Base-by-base conservation (phyloP, 2,888 invertebrate species). In the Andrena hattorfiana region DNA sequence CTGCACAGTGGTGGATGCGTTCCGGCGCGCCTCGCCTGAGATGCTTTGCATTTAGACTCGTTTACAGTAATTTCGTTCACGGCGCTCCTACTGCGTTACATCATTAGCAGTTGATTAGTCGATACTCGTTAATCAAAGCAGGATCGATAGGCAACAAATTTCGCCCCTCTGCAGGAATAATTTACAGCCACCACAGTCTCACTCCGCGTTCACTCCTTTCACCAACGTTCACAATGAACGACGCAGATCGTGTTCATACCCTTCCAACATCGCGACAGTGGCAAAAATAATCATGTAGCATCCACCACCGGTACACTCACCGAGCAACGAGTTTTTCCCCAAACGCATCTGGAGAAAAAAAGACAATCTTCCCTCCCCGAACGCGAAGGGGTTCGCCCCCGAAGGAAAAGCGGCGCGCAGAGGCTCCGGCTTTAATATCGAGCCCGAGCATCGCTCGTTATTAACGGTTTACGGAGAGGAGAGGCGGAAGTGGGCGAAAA, bases 341-440 rank as follows among this genome's bases (percentile, higher is more conserved):
- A 1, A 23, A 23, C 23, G 26, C 56, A 26, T 56, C 23, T 23
- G 23, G 20, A 56, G 13, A 56, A 54, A 54, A 20, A 56, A 26
- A 26, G 23, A 56, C 56, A 23, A 10, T 56, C 20, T 23, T 13
- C 23, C 56, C 56, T 23, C 56, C 4, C 10, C 56, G 56, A 23
- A 26, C 20, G 56, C 20, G 56, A 26, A 56, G 10, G 26, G 54
- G 4, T 8, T 56, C 23, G n/a, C 23, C 35, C 56, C 26, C 56
- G 69, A 70, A 59, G 59, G 42, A 70, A 70, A 42, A 48, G 30
- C n/a, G 26, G 13, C 20, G 6, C 51, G 35, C 63, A 59, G 42
- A 67, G 48, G 51, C 70, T 20, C 26, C 48, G 1, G 62, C 49
- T 76, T 76, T 76, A 76, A 76, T 76, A 76, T 76, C 75, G 71